Conservation (phyloP, 1,140 invertebrate genomes). For the Penaeus japonicus region DNA sequence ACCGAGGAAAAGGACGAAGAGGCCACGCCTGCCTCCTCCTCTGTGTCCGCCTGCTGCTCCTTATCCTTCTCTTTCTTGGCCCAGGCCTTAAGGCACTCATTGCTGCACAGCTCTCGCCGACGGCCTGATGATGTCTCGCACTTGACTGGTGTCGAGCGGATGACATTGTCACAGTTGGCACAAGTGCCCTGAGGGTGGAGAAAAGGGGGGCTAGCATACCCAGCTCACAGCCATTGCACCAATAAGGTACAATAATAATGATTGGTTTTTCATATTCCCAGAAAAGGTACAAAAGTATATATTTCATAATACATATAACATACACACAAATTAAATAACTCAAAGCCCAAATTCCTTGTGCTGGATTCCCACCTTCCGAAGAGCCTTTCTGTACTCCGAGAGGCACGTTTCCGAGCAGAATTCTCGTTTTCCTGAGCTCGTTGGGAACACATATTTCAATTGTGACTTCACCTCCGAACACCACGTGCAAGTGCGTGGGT, state of each 20-base stretch:
- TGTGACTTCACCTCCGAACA: conserved; percentile 82
- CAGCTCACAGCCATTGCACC: too few species aligned
- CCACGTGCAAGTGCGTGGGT: conserved; percentile 63
- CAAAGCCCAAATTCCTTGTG: too few species aligned
- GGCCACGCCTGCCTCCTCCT: conserved; percentile 50
- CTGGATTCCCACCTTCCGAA: conserved; percentile 71
- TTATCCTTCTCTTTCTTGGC: conserved; percentile 44
- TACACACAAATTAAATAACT: too few species aligned
- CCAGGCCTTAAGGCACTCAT: conserved; percentile 51
- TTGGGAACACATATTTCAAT: conserved; percentile 84
- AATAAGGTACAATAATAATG: too few species aligned
- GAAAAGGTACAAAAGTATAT: too few species aligned
- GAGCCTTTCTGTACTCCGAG: conserved; percentile 85
- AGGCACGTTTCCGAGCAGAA: conserved; percentile 91
- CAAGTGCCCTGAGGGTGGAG: conserved; percentile 72
- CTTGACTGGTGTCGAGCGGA: conserved; percentile 65
- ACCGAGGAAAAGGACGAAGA: conserved; percentile 35
- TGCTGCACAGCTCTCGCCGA: conserved; percentile 50
- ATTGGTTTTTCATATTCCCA: too few species aligned
- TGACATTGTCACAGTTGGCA: conserved; percentile 82
- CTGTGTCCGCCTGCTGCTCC: conserved; percentile 19
- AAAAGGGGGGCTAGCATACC: neutral
- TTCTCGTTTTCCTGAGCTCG: conserved; percentile 87
- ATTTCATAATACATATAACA: too few species aligned
- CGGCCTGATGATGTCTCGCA: conserved; percentile 25